phyloP scores from a whole-genome alignment of 2,797 vertebrate genomes.

The Iguana delicatissima region DNA sequence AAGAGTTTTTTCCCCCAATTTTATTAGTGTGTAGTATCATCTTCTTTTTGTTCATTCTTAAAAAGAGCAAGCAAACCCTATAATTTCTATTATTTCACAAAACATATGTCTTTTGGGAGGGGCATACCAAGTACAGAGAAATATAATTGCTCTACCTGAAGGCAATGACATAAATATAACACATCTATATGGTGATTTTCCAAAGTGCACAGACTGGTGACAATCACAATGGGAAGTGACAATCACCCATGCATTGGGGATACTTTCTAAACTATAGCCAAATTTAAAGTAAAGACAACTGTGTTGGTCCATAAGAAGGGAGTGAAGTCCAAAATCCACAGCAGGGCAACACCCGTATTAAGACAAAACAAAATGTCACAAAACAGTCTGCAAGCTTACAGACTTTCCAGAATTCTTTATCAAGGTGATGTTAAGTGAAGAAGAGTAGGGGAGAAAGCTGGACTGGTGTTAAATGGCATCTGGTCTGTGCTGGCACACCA shows the following conservation, averaged over 20 bases:
- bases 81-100: too few species aligned
- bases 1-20: not conserved
- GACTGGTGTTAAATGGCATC: not conserved
- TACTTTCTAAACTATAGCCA: not conserved
- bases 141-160: not conserved
- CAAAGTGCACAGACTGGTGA: not conserved
- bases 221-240: not conserved
- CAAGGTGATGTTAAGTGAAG: not conserved
- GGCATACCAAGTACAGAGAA: not conserved
- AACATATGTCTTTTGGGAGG: too few species aligned
- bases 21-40: not conserved
- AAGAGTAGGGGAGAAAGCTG: not conserved
- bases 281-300: not conserved
- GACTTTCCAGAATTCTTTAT: not conserved
- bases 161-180: conserved; percentile 2
- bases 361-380: not conserved
- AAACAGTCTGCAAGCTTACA: not conserved
- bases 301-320: not conserved
- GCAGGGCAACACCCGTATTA: not conserved
- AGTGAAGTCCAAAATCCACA: not conserved
- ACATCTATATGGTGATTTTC: not conserved
- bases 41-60: not conserved
- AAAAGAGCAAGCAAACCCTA: conserved; percentile 11
- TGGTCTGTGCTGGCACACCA: not conserved
- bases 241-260: too few species aligned